A percentile compares a stretch with the other conserved stretches of the same genome.
These are phyloP conservation scores for Leontocebus nigricollis DNA, from an alignment of 2,797 vertebrate species.

Conservation along the genomic window DNA sequence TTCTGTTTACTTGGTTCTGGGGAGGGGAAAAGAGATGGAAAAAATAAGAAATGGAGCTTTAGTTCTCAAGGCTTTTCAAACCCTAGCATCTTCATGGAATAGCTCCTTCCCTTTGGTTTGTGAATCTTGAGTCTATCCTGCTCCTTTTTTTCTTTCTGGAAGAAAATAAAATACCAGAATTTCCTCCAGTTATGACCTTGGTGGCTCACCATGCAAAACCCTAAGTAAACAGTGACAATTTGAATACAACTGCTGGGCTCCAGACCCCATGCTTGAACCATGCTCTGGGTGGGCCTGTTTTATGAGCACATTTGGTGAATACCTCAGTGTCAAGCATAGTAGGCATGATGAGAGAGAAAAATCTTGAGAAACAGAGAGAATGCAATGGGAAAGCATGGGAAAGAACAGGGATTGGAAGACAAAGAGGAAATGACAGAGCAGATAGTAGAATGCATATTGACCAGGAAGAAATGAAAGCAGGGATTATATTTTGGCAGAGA, in stretches of 20 bases:
- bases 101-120: background rate
- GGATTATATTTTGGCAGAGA: background rate
- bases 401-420: background rate
- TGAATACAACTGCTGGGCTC: background rate
- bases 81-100: background rate
- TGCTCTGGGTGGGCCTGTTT: background rate
- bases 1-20: background rate
- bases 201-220: background rate
- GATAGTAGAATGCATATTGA: background rate
- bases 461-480: background rate
- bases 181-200: background rate
- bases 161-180: background rate
- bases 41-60: background rate
- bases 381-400: background rate
- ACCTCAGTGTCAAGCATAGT: background rate
- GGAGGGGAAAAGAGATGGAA: background rate
- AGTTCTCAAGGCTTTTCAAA: background rate
- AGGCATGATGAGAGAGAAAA: background rate
- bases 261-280: background rate
- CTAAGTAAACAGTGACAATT: constrained; percentile 8
- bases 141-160: background rate
- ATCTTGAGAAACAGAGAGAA: background rate
- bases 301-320: background rate
- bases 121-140: background rate
- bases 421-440: background rate